phyloP scores from a whole-genome alignment of 2,888 invertebrate species.

The Dendrolimus houi region DNA sequence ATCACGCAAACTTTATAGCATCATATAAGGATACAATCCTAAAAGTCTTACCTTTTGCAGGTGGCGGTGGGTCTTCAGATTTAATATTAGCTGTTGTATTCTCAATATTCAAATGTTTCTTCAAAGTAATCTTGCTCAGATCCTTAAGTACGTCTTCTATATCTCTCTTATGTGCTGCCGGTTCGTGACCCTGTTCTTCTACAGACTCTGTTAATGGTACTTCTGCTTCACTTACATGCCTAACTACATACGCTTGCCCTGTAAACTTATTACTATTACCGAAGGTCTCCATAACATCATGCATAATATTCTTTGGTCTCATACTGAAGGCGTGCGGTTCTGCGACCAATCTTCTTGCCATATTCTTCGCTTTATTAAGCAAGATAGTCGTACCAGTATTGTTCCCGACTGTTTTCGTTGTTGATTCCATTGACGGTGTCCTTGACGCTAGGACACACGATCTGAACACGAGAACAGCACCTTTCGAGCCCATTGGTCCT shows the following conservation, averaged over 20 bases:
- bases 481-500: conserved; percentile 78
- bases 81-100: conserved; percentile 68
- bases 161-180: conserved; percentile 47
- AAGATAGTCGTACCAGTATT: conserved; percentile 61
- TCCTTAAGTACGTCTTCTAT: conserved; percentile 66
- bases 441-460: conserved; percentile 77
- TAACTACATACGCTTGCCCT: conserved; percentile 53
- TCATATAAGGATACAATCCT: background rate
- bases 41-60: conserved; percentile 29
- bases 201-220: conserved; percentile 35
- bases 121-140: conserved; percentile 62
- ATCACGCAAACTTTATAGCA: background rate
- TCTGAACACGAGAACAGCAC: conserved; percentile 80
- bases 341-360: conserved; percentile 58
- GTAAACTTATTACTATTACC: conserved; percentile 43
- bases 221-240: conserved; percentile 53
- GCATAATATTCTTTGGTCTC: conserved; percentile 65
- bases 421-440: conserved; percentile 61
- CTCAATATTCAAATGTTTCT: conserved; percentile 61
- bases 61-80: conserved; percentile 50
- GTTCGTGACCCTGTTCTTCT: conserved; percentile 55
- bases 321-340: conserved; percentile 58
- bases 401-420: conserved; percentile 55
- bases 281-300: conserved; percentile 68
- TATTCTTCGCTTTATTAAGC: conserved; percentile 64